Base-by-base conservation (phyloP, 2,113 vertebrate species). In the Ictalurus punctatus region DNA sequence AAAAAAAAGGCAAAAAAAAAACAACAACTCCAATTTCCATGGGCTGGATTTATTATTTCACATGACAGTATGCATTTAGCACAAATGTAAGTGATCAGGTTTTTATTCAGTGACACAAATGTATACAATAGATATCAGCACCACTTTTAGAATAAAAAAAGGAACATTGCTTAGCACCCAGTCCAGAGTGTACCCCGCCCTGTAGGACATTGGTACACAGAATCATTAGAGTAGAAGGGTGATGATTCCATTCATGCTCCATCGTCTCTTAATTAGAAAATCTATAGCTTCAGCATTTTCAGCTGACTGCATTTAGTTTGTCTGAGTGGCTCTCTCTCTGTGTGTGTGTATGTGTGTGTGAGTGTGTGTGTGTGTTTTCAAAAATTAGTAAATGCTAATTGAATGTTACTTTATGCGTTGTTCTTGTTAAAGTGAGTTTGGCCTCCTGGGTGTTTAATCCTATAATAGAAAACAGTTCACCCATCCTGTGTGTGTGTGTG, bases 181-280 rank as follows among this genome's bases (percentile, higher is more conserved):
- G 44, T 48, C 44, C 44, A 48, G 44, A 48, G 44, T 48, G 44
- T 48, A 48, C 44, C 44, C 44, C 6, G 44, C 44, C 44, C 44
- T 48, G 44, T 74, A n/a, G 25, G 52, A 58, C n/a, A 83, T 25
- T 67, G 58, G 1, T 79, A 27, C 25, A 54, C 76, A 79, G 76
- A 54, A 54, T 54, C 30, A 59, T 21, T 82, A 59, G 7, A 82
- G n/a, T 37, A 13, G 30, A 56, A 82, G 54, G 80, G 7, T 59
- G 80, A 82, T 59, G 56, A 82, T 25, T 56, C 65, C 30, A 81
- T 83, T 88, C 84, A 90, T 79, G 84, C 90, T 78, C 56, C 71
- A 83, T 56, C 78, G 71, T 90, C 69, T 88, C 79, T 88, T 90
- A 90, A 88, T 88, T 88, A 86, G 79, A 90, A 88, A 86, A 88